Evolutionary conservation across 2,113 vertebrate species (phyloP).

Genomic region (Sigmodon hispidus): DNA sequence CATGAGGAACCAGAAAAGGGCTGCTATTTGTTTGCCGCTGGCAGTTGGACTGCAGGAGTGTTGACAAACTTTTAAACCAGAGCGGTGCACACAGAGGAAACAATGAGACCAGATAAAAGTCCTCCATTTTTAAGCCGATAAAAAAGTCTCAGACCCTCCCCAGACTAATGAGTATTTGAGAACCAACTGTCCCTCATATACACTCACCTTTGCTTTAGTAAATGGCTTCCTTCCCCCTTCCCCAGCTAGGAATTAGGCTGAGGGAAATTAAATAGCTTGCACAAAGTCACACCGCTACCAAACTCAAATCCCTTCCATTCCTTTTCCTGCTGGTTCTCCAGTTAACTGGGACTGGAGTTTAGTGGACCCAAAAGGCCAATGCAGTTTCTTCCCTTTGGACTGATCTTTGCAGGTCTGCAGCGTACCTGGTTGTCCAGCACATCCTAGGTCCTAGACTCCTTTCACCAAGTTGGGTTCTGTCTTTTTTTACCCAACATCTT

Average conservation of each 20-base stretch:
- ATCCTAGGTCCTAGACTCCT: background rate
- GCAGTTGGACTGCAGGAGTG: background rate
- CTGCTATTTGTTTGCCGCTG: background rate
- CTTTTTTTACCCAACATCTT: background rate
- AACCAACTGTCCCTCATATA: background rate
- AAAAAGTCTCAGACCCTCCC: background rate
- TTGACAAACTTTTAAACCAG: background rate
- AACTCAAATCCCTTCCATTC: background rate
- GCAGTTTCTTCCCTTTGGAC: background rate
- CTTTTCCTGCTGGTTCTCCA: background rate
- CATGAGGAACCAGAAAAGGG: background rate
- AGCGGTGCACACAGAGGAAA: background rate
- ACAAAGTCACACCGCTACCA: slow-evolving; percentile 22
- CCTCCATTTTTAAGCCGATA: background rate
- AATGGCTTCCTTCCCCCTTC: background rate
- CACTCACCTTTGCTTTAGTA: background rate
- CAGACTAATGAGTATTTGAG: background rate
- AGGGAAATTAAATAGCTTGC: slow-evolving; percentile 43
- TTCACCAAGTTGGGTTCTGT: accelerated
- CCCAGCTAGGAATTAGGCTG: background rate
- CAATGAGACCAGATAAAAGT: background rate
- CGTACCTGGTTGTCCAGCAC: background rate
- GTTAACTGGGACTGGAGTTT: background rate
- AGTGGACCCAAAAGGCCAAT: background rate
- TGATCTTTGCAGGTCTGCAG: background rate